These are phyloP conservation scores for Lapara coniferarum DNA, from an alignment of 2,888 invertebrate species.

Conservation along the genomic window DNA sequence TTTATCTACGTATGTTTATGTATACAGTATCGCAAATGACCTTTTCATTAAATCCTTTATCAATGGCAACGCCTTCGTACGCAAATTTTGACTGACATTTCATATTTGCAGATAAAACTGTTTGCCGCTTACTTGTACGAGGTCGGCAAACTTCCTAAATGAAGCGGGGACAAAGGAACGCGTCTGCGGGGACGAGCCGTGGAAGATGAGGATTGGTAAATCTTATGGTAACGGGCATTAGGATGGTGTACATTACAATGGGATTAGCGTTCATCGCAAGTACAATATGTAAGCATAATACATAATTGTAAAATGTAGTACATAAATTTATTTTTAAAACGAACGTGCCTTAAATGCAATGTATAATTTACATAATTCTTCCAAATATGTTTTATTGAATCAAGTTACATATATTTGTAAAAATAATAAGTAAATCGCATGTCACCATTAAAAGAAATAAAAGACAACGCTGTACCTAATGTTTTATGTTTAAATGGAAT, in stretches of 20 bases:
- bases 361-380: not conserved
- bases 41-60: constrained; percentile 21
- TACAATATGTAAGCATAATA: constrained; percentile 32
- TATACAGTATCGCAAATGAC: not conserved
- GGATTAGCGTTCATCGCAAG: constrained; percentile 31
- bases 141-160: constrained; percentile 83
- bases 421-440: not conserved
- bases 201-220: not conserved
- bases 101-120: constrained; percentile 91
- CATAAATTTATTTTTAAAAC: constrained; percentile 4
- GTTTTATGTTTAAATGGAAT: not conserved
- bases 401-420: too few species aligned
- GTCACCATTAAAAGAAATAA: not conserved
- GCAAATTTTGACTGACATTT: constrained; percentile 26
- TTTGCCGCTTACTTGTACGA: constrained; percentile 95
- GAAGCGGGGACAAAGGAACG: constrained; percentile 28
- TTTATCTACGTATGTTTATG: not conserved
- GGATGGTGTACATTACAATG: constrained; percentile 8
- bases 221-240: constrained; percentile 15
- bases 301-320: constrained; percentile 5
- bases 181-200: not conserved
- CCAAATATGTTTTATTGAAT: too few species aligned
- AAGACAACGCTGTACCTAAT: constrained; percentile 4
- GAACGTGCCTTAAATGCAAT: not conserved
- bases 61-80: constrained; percentile 22